Evolutionary conservation across 2,113 vertebrate genomes (phyloP), one percentile per base, ranked within the genome.

Genomic region (Austrofundulus limnaeus): DNA sequence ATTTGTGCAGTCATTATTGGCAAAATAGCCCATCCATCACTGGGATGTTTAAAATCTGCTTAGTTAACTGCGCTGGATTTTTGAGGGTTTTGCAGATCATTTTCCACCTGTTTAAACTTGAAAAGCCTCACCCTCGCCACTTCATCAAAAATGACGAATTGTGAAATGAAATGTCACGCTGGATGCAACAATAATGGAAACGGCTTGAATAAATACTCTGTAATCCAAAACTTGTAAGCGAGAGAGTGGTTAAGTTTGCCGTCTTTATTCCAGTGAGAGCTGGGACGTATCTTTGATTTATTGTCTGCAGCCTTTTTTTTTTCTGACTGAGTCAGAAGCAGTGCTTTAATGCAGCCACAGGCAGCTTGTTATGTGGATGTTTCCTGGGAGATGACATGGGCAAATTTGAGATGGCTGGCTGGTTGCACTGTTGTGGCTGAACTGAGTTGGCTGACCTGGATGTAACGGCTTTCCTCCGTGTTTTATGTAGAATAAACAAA

Each of bases 401-500:
- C 20, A 51, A 70, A 71, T 86, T 76, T 71, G 74, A 62, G 58
- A 78, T 53, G 79, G 65, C 74, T 72, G 85, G 72, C 54, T 20
- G 55, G 43, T 59, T 52, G 50, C 61, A 39, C 49, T 66, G 42
- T 39, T 53, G 73, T 61, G 58, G 58, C 42, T 48, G 56, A 72
- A 59, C 57, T 34, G 59, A 60, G 63, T 41, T 25, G 11, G 42
- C 21, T 85, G 80, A 67, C 67, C 66, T 77, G 79, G 64, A 80
- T 77, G 48, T 42, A 21, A 56, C 56, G 46, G 54, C 47, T 76
- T 53, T 60, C 2, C 66, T 75, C 49, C 38, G 19, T 24, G 25
- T 39, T 24, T 25, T 10, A 42, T 54, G 49, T 28, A 34, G 25
- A 45, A n/a, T 14, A 55, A 59, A 66, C n/a, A 23, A 41, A 23